A percentile compares a stretch with the other conserved stretches of the same genome.
Conservation (phyloP, 2,888 invertebrate species). For the Watsonalla binaria region DNA sequence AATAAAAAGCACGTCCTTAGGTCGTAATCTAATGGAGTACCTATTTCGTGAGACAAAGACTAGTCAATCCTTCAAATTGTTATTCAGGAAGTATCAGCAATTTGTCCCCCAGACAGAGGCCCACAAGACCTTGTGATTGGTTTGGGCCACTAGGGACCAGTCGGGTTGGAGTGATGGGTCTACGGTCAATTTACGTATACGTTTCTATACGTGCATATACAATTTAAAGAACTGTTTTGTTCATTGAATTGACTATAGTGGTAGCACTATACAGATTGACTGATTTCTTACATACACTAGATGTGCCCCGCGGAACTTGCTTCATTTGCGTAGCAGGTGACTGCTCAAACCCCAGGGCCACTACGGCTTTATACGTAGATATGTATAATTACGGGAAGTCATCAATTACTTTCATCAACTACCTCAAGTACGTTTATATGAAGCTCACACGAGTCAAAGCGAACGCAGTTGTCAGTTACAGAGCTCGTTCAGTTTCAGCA, state of each 20-base stretch:
- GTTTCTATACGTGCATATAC: neutral
- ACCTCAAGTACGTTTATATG: too few relatives aligned
- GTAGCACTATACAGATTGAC: too few relatives aligned
- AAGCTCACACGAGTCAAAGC: too few relatives aligned
- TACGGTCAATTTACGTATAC: neutral
- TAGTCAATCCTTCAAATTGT: conserved; percentile 15
- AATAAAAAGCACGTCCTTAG: neutral
- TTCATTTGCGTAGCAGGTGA: too few relatives aligned
- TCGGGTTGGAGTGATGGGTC: conserved; percentile 6
- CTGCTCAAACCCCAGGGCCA: too few relatives aligned
- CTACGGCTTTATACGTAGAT: too few relatives aligned
- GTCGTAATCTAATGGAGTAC: neutral
- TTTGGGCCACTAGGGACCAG: conserved; percentile 6
- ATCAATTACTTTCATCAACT: too few relatives aligned
- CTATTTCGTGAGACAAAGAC: neutral
- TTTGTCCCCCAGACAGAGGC: conserved; percentile 9
- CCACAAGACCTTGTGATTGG: conserved; percentile 16
- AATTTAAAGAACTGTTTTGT: neutral
- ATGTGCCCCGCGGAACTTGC: too few relatives aligned
- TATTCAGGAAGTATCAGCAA: conserved; percentile 17
- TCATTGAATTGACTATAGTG: too few relatives aligned
- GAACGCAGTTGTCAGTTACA: neutral
- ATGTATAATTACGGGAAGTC: too few relatives aligned
- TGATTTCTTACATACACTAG: too few relatives aligned
- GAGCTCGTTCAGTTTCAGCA: conserved; percentile 5